Conservation (phyloP, 2,888 invertebrate genomes). For the Spatulosminthurus flaviceps region DNA sequence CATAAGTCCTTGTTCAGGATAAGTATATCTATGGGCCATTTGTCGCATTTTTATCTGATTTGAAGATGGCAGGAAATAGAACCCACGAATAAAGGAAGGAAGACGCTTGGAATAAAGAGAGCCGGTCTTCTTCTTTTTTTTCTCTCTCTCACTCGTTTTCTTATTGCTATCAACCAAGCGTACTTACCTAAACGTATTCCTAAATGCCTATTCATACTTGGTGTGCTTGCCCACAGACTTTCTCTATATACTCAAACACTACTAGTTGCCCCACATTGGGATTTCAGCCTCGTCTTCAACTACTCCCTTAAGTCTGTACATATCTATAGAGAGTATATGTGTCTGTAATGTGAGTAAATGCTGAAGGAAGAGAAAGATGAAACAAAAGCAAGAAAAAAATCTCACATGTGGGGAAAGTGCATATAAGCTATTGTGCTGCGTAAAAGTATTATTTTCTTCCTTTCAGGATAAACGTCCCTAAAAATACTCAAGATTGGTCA, state of each 20-base stretch:
- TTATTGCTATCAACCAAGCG: slow-evolving; percentile 5
- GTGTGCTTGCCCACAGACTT: neutral
- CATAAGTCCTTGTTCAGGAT: slow-evolving; percentile 32
- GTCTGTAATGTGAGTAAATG: neutral
- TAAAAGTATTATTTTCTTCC: neutral
- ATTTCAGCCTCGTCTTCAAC: too few relatives aligned
- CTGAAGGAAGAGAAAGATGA: neutral
- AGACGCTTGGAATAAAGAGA: slow-evolving; percentile 29
- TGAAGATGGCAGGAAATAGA: slow-evolving; percentile 45
- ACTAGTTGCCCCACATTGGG: neutral
- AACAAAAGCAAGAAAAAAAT: too few relatives aligned
- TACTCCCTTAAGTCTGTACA: too few relatives aligned
- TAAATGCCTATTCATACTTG: neutral
- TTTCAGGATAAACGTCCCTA: slow-evolving; percentile 10
- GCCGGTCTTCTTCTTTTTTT: too few relatives aligned
- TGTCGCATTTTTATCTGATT: slow-evolving; percentile 49
- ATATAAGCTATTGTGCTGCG: too few relatives aligned
- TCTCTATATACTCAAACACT: neutral
- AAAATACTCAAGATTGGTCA: slow-evolving; percentile 13
- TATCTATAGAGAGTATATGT: too few relatives aligned
- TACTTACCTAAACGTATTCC: neutral
- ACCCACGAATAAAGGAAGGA: slow-evolving; percentile 33
- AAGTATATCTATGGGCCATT: slow-evolving; percentile 47
- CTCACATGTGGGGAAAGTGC: neutral
- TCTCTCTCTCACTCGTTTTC: too few relatives aligned